A percentile compares a stretch with the other conserved stretches of the same genome.
Conservation (phyloP, 2,113 vertebrate species). For the Rhinolophus ferrumequinum region DNA sequence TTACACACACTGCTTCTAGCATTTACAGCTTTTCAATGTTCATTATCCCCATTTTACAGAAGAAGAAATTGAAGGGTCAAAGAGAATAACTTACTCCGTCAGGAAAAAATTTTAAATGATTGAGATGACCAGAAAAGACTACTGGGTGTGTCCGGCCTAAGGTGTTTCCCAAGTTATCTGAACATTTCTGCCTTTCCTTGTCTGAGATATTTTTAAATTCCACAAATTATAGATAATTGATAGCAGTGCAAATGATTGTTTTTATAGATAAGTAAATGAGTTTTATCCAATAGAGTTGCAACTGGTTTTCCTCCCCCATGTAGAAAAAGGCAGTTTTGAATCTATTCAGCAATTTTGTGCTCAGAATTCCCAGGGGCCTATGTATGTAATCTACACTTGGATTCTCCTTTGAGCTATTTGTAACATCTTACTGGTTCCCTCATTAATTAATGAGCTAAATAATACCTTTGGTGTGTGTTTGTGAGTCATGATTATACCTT, state of each 20-base stretch:
- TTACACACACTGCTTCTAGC: neutral
- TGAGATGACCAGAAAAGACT: slow-evolving; percentile 15
- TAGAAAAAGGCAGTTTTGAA: neutral
- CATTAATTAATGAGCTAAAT: slow-evolving; percentile 24
- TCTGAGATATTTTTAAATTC: slow-evolving; percentile 23
- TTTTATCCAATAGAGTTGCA: neutral
- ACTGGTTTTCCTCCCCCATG: neutral
- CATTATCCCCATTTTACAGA: neutral
- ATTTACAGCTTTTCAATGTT: slow-evolving; percentile 22
- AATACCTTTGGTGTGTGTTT: neutral
- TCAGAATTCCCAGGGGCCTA: neutral
- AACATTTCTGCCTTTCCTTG: neutral
- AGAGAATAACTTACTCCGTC: neutral
- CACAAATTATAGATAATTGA: neutral
- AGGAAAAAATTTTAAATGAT: neutral
- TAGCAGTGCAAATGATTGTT: slow-evolving; percentile 24
- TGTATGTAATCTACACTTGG: neutral
- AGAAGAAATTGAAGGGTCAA: slow-evolving; percentile 17
- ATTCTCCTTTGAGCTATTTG: neutral
- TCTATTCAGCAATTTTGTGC: neutral
- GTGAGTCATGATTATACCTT: neutral
- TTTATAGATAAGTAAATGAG: slow-evolving; percentile 26
- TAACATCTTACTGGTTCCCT: slow-evolving; percentile 3
- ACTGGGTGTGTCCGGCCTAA: neutral
- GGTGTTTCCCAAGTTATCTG: neutral